Percentiles rank a stretch among this genome's conserved stretches.
Evolutionary conservation across 2,888 invertebrate species (phyloP).

Genomic region (Periphyllus acericola): DNA sequence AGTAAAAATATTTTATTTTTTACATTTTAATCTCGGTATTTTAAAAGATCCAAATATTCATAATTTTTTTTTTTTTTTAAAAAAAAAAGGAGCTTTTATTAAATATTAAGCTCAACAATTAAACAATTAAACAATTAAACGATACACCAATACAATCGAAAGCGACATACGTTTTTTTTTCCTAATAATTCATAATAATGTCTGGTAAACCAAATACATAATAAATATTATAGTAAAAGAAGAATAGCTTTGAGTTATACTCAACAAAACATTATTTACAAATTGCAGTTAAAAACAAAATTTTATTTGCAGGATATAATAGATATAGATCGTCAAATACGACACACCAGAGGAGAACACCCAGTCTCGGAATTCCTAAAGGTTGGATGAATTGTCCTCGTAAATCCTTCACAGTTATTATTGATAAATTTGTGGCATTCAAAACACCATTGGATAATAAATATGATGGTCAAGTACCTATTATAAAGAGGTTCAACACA

Average conservation of each 20-base stretch:
- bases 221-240: conserved; percentile 7
- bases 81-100: too few species aligned
- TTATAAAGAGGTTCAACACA: conserved; percentile 84
- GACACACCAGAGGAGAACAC: not conserved
- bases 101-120: too few species aligned
- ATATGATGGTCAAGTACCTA: conserved; percentile 86
- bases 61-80: too few species aligned
- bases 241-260: not conserved
- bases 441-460: conserved; percentile 89
- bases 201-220: conserved; percentile 23
- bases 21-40: too few species aligned
- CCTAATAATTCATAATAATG: conserved; percentile 14
- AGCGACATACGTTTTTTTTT: too few species aligned
- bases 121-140: too few species aligned
- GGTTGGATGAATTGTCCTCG: conserved; percentile 91
- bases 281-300: not conserved
- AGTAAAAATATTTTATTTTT: too few species aligned
- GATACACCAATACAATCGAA: too few species aligned
- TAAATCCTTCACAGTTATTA: conserved; percentile 78
- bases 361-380: conserved; percentile 75
- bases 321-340: conserved; percentile 43
- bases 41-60: too few species aligned
- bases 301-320: conserved; percentile 35
- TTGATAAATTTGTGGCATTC: conserved; percentile 89
- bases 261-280: not conserved